Evolutionary conservation across 92 coral and sea anemone species (phyloP).

Genomic region (Isaurus tuberculatus): DNA sequence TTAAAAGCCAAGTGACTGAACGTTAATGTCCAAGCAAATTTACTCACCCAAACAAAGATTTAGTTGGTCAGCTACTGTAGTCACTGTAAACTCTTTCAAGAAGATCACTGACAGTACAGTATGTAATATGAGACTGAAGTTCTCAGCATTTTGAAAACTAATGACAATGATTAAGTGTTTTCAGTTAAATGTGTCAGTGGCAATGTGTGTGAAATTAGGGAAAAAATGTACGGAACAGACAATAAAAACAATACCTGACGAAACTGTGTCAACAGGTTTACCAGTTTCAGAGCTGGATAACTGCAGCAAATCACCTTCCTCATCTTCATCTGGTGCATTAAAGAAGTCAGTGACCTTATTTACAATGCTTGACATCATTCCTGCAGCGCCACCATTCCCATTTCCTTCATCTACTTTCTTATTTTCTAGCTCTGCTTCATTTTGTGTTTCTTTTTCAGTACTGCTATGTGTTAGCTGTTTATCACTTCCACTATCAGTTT

Average conservation of each 20-base stretch:
- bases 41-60: too few relatives aligned
- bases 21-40: too few relatives aligned
- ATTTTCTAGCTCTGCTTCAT: conserved; percentile 1
- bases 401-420: conserved; percentile 1
- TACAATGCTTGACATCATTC: conserved; percentile 44
- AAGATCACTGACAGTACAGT: too few relatives aligned
- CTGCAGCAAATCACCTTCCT: conserved; percentile 23
- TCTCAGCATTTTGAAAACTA: too few relatives aligned
- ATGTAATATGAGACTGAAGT: too few relatives aligned
- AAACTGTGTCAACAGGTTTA: conserved; percentile 20
- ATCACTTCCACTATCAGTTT: conserved; percentile 17
- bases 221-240: not conserved
- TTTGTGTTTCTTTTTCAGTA: conserved; percentile 19
- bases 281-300: conserved; percentile 20
- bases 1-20: too few relatives aligned
- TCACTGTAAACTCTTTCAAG: too few relatives aligned
- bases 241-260: conserved; percentile 16
- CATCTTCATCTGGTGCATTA: conserved; percentile 40
- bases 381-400: conserved; percentile 44
- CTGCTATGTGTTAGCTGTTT: not conserved
- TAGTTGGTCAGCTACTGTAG: too few relatives aligned
- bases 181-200: too few relatives aligned
- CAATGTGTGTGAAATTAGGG: not conserved
- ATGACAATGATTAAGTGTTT: too few relatives aligned
- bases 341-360: conserved; percentile 47